Conservation (phyloP, 2,888 invertebrate genomes). For the Argyresthia goedartella region DNA sequence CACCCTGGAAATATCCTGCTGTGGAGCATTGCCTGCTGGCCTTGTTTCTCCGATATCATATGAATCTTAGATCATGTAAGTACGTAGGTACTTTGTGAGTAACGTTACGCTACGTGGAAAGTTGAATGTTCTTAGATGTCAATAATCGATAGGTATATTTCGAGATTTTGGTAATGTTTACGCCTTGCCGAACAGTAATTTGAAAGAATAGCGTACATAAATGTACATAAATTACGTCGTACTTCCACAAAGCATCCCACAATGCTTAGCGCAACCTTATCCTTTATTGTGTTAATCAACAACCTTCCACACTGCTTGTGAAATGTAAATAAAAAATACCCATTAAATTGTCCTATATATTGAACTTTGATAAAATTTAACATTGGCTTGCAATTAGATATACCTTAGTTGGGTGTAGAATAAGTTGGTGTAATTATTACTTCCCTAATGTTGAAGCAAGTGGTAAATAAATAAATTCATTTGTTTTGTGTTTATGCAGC, state of each 20-base stretch:
- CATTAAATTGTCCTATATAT: too few species aligned
- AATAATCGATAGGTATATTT: not conserved
- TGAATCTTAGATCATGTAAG: not conserved
- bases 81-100: not conserved
- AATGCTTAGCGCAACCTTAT: not conserved
- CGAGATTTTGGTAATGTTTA: not conserved
- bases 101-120: conserved; percentile 1
- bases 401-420: too few species aligned
- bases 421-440: too few species aligned
- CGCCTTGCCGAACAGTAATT: too few species aligned
- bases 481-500: too few species aligned
- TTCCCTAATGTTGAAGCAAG: too few species aligned
- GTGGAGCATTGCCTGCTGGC: not conserved
- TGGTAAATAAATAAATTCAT: too few species aligned
- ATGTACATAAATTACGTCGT: not conserved
- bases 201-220: too few species aligned
- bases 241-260: not conserved
- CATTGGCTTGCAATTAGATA: too few species aligned
- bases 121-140: not conserved
- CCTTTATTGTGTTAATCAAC: not conserved
- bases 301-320: not conserved
- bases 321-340: too few species aligned
- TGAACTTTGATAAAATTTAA: too few species aligned
- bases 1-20: too few species aligned
- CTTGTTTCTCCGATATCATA: not conserved